A percentile compares a stretch with the other conserved stretches of the same genome.
Conservation (phyloP, 2,888 invertebrate species). For the Papilio elwesi region DNA sequence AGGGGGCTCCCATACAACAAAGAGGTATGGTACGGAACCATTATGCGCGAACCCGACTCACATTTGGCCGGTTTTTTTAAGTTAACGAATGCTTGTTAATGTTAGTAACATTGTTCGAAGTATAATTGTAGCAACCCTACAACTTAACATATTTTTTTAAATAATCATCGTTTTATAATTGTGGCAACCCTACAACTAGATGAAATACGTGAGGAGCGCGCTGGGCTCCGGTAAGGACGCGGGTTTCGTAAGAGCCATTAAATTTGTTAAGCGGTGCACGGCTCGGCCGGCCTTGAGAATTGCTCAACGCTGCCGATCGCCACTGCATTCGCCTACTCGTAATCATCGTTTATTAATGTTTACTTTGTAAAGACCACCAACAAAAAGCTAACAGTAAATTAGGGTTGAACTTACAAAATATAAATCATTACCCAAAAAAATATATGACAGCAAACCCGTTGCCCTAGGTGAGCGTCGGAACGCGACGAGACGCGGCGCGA, state of each 20-base stretch:
- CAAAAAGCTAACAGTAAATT: not conserved
- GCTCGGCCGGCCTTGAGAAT: constrained; percentile 42
- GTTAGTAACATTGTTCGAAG: too few species aligned
- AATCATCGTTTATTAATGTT: constrained; percentile 26
- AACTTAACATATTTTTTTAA: not conserved
- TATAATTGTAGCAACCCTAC: too few species aligned
- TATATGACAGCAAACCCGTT: too few species aligned
- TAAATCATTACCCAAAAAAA: not conserved
- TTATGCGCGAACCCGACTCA: too few species aligned
- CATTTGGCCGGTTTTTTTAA: too few species aligned
- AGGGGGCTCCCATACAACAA: too few species aligned
- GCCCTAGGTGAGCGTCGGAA: too few species aligned
- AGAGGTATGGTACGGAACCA: too few species aligned
- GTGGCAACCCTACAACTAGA: constrained; percentile 28
- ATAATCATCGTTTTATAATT: constrained; percentile 8
- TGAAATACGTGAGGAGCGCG: constrained; percentile 23
- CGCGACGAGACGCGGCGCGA: too few species aligned
- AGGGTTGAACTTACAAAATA: not conserved
- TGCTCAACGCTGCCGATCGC: constrained; percentile 43
- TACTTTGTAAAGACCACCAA: constrained; percentile 1
- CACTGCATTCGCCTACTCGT: constrained; percentile 19
- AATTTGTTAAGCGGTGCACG: constrained; percentile 43
- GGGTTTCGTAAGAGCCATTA: constrained; percentile 44
- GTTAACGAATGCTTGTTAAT: too few species aligned
- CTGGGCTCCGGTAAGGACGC: constrained; percentile 23